Evolutionary conservation across 2,888 invertebrate species (phyloP).

Genomic region (Maniola hyperantus): DNA sequence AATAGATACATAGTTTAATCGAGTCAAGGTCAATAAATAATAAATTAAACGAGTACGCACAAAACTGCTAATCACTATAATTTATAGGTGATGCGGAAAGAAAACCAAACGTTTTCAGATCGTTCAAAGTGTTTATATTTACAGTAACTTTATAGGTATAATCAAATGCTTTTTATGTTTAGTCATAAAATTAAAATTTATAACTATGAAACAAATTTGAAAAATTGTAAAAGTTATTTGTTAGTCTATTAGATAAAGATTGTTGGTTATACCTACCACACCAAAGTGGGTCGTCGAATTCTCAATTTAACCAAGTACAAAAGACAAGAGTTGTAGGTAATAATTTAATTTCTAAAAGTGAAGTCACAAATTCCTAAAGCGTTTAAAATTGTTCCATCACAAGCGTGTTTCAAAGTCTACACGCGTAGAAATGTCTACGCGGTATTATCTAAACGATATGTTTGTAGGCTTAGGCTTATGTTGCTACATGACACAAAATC

Average conservation of each 20-base stretch:
- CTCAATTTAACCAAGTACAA: too few species aligned
- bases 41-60: neutral
- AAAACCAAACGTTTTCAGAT: slow-evolving; percentile 1
- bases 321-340: neutral
- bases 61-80: neutral
- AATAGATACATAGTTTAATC: neutral
- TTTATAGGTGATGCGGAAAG: slow-evolving; percentile 12
- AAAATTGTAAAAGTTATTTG: neutral
- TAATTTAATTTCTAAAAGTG: neutral
- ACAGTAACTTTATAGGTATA: neutral
- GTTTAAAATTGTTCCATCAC: neutral
- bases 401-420: neutral
- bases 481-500: neutral
- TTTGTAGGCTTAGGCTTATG: neutral
- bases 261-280: too few species aligned
- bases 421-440: neutral
- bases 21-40: neutral
- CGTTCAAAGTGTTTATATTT: slow-evolving; percentile 22
- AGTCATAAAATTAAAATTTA: slow-evolving; percentile 26
- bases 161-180: slow-evolving; percentile 25
- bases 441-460: neutral
- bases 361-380: neutral
- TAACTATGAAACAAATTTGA: neutral
- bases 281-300: too few species aligned
- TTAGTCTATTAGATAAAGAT: too few species aligned